Percentiles rank a stretch among this genome's conserved stretches.
Evolutionary conservation across 2,888 invertebrate species (phyloP).

Genomic region (Peribatodes rhomboidaria): DNA sequence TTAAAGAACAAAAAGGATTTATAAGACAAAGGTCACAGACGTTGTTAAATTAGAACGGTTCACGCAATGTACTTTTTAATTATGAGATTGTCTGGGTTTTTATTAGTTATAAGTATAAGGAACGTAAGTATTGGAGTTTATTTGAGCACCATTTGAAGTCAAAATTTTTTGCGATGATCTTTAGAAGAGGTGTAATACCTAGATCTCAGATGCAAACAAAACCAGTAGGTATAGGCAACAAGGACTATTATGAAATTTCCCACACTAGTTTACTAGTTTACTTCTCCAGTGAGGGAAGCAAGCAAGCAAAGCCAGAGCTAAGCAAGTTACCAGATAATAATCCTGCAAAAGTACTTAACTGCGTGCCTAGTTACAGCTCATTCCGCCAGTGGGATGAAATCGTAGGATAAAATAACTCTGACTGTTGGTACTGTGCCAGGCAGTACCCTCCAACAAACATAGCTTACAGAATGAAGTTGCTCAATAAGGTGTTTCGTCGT

Average conservation of each 20-base stretch:
- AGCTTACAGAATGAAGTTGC: neutral
- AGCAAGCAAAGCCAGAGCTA: no score
- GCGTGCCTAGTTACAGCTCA: slow-evolving; percentile 6
- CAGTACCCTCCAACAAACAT: slow-evolving; percentile 42
- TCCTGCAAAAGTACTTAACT: neutral
- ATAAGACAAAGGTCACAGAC: slow-evolving; percentile 52
- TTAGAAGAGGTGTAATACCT: no score
- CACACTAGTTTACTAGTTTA: no score
- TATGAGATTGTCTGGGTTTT: slow-evolving; percentile 5
- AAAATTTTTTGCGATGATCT: no score
- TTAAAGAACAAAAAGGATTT: slow-evolving; percentile 56
- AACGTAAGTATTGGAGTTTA: neutral
- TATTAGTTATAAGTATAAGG: neutral
- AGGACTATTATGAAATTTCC: no score
- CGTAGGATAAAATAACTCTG: slow-evolving; percentile 67
- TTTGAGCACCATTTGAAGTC: neutral
- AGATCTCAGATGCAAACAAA: no score
- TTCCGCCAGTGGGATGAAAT: slow-evolving; percentile 42
- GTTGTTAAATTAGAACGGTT: slow-evolving; percentile 40
- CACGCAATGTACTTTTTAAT: slow-evolving; percentile 28
- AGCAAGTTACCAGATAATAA: neutral
- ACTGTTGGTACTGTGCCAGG: slow-evolving; percentile 74
- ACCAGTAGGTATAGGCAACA: no score
- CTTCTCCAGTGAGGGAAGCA: no score
- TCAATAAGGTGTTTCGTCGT: neutral